Conservation (phyloP, 2,888 invertebrate species). For the Cryptus armator region DNA sequence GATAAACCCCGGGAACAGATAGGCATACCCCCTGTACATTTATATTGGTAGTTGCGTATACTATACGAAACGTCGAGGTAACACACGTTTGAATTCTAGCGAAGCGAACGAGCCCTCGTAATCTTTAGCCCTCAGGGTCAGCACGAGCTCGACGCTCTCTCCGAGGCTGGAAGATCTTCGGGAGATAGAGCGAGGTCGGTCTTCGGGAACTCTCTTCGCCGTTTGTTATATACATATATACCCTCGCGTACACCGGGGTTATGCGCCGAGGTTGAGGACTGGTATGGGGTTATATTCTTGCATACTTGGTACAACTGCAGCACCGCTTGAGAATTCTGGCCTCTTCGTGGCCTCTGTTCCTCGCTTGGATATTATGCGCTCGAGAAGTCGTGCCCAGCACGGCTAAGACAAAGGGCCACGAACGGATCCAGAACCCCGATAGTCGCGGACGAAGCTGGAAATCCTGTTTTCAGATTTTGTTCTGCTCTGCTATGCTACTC, state of each 20-base stretch:
- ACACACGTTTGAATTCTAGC: conserved; percentile 76
- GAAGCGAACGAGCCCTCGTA: conserved; percentile 78
- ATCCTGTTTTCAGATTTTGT: conserved; percentile 63
- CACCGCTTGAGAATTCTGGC: conserved; percentile 26
- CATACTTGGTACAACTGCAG: conserved; percentile 60
- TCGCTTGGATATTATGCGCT: conserved; percentile 74
- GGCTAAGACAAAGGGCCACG: conserved; percentile 75
- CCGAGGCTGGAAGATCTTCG: conserved; percentile 66
- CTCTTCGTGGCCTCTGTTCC: conserved; percentile 52
- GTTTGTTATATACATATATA: conserved; percentile 17
- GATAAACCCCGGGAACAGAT: background rate
- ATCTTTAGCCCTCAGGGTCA: conserved; percentile 83
- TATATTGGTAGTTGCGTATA: conserved; percentile 18
- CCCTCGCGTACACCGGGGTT: conserved; percentile 32
- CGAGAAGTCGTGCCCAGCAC: conserved; percentile 72
- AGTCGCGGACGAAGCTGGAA: conserved; percentile 44
- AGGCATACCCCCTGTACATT: conserved; percentile 15
- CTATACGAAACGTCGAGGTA: conserved; percentile 35
- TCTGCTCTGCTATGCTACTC: background rate
- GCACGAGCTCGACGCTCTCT: conserved; percentile 74
- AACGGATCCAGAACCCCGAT: conserved; percentile 63
- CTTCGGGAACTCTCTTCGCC: conserved; percentile 70
- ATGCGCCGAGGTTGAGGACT: conserved; percentile 31
- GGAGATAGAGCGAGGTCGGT: conserved; percentile 65
- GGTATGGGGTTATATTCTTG: conserved; percentile 62